Evolutionary conservation across 2,113 vertebrate genomes (phyloP).

Genomic region (Cryptotis parvus): DNA sequence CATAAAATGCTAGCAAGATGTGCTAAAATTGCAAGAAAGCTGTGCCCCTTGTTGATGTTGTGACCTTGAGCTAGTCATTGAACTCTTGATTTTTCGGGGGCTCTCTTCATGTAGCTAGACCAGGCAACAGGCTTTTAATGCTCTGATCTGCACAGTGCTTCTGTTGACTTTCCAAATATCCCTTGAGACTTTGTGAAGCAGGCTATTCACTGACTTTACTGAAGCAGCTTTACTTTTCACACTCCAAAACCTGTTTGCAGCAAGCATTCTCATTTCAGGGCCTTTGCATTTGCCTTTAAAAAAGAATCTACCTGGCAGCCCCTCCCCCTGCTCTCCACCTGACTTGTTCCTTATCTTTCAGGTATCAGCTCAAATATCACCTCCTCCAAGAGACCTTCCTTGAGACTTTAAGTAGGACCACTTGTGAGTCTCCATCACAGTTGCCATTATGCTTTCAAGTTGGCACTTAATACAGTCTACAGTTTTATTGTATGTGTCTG

Average conservation of each 20-base stretch:
- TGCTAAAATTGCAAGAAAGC: background rate
- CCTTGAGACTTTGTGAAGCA: conserved; percentile 19
- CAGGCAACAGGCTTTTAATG: conserved; percentile 38
- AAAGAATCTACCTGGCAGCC: conserved; percentile 50
- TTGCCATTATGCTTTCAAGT: conserved; percentile 21
- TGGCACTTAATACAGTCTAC: conserved; percentile 32
- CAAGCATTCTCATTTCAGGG: conserved; percentile 31
- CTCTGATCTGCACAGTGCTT: background rate
- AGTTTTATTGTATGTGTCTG: background rate
- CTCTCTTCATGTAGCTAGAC: background rate
- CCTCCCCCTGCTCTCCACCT: conserved; percentile 55
- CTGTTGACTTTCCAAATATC: conserved; percentile 50
- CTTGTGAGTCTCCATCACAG: conserved; percentile 45
- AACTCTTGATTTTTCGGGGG: conserved; percentile 54
- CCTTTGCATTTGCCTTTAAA: conserved; percentile 58
- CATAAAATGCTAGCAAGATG: too few species aligned
- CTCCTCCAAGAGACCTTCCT: conserved; percentile 62
- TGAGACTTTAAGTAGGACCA: conserved; percentile 53
- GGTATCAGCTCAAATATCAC: conserved; percentile 66
- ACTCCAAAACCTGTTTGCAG: conserved; percentile 15
- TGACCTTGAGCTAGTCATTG: conserved; percentile 54
- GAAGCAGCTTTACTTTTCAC: conserved; percentile 5
- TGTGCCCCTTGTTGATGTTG: background rate
- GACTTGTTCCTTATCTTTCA: conserved; percentile 73
- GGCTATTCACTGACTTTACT: conserved; percentile 25